Evolutionary conservation across 2,113 vertebrate genomes (phyloP), one percentile per base, ranked within the genome.

Genomic region (Acanthochromis polyacanthus): DNA sequence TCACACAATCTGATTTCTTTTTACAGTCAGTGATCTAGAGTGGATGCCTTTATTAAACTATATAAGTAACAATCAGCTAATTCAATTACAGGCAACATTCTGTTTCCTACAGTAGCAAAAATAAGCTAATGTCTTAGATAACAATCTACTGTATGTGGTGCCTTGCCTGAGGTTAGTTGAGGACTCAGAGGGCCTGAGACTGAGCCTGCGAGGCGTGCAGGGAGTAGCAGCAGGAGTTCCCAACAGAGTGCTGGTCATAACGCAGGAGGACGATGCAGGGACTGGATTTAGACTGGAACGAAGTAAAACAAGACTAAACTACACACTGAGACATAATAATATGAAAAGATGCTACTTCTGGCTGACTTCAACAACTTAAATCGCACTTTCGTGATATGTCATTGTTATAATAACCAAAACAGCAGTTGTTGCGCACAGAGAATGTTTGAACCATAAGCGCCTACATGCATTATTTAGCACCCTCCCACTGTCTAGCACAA

Each of bases 121-220:
- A 28, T 9, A 25, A 66, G 2, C 52, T 38, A 8, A 3, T 16
- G 40, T 23, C 69, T 28, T 15, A 48, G 48, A 69, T 25, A 36
- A 43, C 9, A 25, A 28, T 22, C 38, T 48, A 46, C 43, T 14
- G 22, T 25, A 25, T 40, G 64, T 38, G 8, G 40, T 25, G 46
- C 4, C 85, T 65, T 90, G 79, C 93, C 93, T 97, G 77, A 95
- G 85, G 88, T 99, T 99, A 4, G 98, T 99, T 78, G 97, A 99
- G 81, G 98, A 99, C 84, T 99, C 97, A 0, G 97, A 98, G 80
- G 98, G 92, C 74, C 97, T 97, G 91, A 98, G 94, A 64, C 96
- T 96, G 91, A 98, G 95, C 56, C 96, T 95, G 70, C 96, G 97
- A 9, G 97, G 96, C 0, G 96, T 97, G 88, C 97, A 97, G 0